These are phyloP conservation scores for Oryzias melastigma DNA, from an alignment of 2,113 vertebrate genomes.

Conservation along the genomic window DNA sequence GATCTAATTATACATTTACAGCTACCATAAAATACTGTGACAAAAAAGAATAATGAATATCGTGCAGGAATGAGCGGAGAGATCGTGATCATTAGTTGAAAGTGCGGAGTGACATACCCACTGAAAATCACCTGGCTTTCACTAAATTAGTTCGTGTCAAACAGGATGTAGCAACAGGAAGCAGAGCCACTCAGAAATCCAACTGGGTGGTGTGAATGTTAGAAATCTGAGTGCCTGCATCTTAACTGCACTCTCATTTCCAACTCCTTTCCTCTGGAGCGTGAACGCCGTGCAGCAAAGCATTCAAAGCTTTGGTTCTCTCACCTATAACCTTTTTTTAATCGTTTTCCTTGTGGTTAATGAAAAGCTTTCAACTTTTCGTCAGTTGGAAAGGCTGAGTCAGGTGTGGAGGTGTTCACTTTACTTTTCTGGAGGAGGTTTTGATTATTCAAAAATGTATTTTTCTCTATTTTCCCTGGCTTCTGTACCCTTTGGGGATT, in stretches of 20 bases:
- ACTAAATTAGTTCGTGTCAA: slow-evolving; percentile 30
- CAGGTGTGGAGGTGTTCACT: slow-evolving; percentile 6
- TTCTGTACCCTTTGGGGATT: neutral
- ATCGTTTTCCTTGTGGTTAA: slow-evolving; percentile 6
- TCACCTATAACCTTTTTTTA: slow-evolving; percentile 15
- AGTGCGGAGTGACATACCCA: neutral
- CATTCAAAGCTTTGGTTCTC: slow-evolving; percentile 8
- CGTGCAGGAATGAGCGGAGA: too few species aligned
- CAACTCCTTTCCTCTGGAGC: slow-evolving; percentile 24
- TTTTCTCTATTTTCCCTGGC: neutral
- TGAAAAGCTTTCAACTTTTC: slow-evolving; percentile 26
- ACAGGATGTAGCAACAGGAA: slow-evolving; percentile 27
- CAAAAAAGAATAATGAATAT: too few species aligned
- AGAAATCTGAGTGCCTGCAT: slow-evolving; percentile 37
- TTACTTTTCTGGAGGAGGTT: neutral
- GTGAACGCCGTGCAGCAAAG: slow-evolving; percentile 16
- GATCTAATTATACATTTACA: too few species aligned
- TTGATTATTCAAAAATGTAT: neutral
- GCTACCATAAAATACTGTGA: too few species aligned
- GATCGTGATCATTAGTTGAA: slow-evolving; percentile 2
- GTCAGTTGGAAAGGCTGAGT: slow-evolving; percentile 10
- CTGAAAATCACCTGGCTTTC: slow-evolving; percentile 32
- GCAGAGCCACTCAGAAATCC: slow-evolving; percentile 18
- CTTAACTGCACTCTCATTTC: slow-evolving; percentile 53
- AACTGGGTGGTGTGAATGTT: slow-evolving; percentile 49